A percentile compares a stretch with the other conserved stretches of the same genome.
These are phyloP conservation scores for Hybos culiciformis DNA, from an alignment of 2,888 invertebrate genomes.

Conservation along the genomic window DNA sequence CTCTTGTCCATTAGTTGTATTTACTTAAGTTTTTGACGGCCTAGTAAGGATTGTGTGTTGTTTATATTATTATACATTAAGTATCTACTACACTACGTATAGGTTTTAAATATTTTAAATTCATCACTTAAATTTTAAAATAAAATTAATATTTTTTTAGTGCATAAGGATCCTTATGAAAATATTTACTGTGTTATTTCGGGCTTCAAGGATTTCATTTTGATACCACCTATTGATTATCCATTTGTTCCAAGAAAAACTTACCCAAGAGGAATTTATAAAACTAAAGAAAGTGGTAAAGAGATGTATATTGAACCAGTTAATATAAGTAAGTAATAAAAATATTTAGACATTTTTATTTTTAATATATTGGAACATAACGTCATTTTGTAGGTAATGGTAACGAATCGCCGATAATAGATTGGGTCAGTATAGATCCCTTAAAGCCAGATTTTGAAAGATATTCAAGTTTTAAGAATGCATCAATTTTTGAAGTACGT, in stretches of 20 bases:
- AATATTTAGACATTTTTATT: conserved; percentile 1
- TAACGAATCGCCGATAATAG: conserved; percentile 23
- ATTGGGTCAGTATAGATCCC: conserved; percentile 60
- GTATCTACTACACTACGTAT: neutral
- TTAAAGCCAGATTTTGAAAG: conserved; percentile 44
- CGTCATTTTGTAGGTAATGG: conserved; percentile 9
- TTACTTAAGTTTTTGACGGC: too few relatives aligned
- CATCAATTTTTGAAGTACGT: conserved; percentile 43
- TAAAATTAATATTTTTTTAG: too few relatives aligned
- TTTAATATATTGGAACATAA: neutral
- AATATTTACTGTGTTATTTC: conserved; percentile 73
- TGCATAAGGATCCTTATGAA: conserved; percentile 83
- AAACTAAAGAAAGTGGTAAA: conserved; percentile 24
- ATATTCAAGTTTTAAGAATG: conserved; percentile 50
- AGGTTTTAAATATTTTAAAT: neutral
- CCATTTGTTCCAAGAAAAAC: conserved; percentile 57
- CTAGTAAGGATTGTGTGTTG: too few relatives aligned
- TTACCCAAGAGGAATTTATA: conserved; percentile 48
- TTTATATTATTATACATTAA: too few relatives aligned
- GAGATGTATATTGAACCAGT: conserved; percentile 34
- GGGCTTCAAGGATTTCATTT: conserved; percentile 64
- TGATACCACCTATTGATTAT: conserved; percentile 67
- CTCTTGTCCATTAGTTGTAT: too few relatives aligned
- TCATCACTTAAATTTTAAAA: too few relatives aligned
- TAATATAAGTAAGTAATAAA: conserved; percentile 11